Conservation (phyloP, 2,888 invertebrate genomes). For the Cactoblastis cactorum region DNA sequence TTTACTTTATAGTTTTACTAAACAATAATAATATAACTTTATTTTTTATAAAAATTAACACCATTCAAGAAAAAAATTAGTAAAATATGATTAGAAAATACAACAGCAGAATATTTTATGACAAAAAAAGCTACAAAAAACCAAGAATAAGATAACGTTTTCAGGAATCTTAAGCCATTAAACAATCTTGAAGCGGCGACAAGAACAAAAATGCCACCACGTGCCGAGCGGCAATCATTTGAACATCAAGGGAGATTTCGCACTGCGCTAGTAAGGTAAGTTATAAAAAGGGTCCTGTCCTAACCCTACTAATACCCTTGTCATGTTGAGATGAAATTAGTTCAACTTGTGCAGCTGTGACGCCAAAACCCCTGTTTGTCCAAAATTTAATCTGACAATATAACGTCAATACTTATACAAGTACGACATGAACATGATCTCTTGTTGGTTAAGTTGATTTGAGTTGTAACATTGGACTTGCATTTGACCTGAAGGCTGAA, state of each 20-base stretch:
- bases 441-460: conserved; percentile 28
- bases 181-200: not conserved
- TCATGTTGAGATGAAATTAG: conserved; percentile 76
- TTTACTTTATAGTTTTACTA: too few relatives aligned
- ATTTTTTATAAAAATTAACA: too few relatives aligned
- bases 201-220: conserved; percentile 1
- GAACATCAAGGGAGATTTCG: conserved; percentile 43
- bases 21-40: too few relatives aligned
- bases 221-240: conserved; percentile 44
- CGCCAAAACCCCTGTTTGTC: conserved; percentile 56
- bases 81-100: too few relatives aligned
- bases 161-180: not conserved
- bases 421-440: conserved; percentile 21
- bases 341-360: conserved; percentile 71
- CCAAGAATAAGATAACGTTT: not conserved
- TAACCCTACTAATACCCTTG: conserved; percentile 76
- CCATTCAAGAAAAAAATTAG: too few relatives aligned
- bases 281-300: conserved; percentile 68
- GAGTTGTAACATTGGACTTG: conserved; percentile 17
- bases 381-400: conserved; percentile 63
- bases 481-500: not conserved
- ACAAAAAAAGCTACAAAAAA: not conserved
- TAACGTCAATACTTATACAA: conserved; percentile 46
- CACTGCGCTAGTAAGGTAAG: conserved; percentile 50
- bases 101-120: too few relatives aligned